Evolutionary conservation across 2,797 vertebrate species (phyloP).

Genomic region (Pseudomugil tenellus): DNA sequence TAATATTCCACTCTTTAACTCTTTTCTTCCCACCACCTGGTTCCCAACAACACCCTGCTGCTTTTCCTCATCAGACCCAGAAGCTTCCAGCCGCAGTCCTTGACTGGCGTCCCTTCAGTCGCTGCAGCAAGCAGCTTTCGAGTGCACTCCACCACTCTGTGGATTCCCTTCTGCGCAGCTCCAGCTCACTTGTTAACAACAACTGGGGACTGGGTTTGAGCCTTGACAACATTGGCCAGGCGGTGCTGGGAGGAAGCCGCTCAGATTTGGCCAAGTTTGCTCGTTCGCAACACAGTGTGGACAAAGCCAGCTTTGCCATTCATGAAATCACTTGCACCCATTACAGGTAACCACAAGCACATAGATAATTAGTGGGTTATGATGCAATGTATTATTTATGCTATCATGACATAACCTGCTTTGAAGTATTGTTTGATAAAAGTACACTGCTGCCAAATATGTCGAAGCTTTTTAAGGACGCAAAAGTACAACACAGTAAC

Average conservation of each 20-base stretch:
- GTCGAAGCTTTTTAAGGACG: not conserved
- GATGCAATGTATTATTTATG: not conserved
- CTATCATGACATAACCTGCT: not conserved
- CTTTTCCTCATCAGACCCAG: slow-evolving; percentile 66
- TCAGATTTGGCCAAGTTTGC: slow-evolving; percentile 84
- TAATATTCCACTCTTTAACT: not conserved
- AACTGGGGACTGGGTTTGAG: slow-evolving; percentile 81
- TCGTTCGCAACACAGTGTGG: slow-evolving; percentile 78
- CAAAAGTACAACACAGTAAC: not conserved
- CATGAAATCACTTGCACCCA: slow-evolving; percentile 84
- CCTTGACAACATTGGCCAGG: slow-evolving; percentile 73
- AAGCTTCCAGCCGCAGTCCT: slow-evolving; percentile 78
- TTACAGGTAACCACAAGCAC: slow-evolving; percentile 78
- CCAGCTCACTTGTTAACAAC: slow-evolving; percentile 79
- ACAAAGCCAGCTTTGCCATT: slow-evolving; percentile 83
- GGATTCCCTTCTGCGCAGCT: slow-evolving; percentile 82
- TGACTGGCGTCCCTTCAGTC: slow-evolving; percentile 83
- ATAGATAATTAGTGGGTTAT: not conserved
- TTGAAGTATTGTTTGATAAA: not conserved
- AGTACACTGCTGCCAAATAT: not conserved
- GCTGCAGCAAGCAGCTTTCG: slow-evolving; percentile 82
- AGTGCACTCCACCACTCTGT: slow-evolving; percentile 84
- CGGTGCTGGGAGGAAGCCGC: slow-evolving; percentile 78
- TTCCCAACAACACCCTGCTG: slow-evolving; percentile 17
- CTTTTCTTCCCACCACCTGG: slow-evolving; percentile 3